Evolutionary conservation across 2,113 vertebrate species (phyloP), one percentile per base, ranked within the genome.

Genomic region (Ranitomeya variabilis): DNA sequence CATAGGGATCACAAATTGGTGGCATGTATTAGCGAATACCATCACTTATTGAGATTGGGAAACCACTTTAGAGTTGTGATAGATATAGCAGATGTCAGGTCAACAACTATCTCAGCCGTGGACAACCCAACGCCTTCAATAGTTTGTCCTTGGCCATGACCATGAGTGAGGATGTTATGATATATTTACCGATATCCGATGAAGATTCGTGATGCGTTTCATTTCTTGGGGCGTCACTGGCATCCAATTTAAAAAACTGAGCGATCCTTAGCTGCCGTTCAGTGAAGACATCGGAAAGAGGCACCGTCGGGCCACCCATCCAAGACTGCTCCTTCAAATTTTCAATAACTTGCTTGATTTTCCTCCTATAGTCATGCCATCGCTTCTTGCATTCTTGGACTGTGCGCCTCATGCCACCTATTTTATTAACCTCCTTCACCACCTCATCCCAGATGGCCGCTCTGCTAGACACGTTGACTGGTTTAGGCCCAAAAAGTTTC

Each of bases 351-450:
- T 55, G 45, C 62, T 71, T 71, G 16, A 85, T 7, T 26, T 73
- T 85, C 51, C 83, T 85, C 16, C 57, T 85, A 52, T 85, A 85
- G 66, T 85, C 83, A 2, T 10, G 0, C 83, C 83, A 85, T 71
- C 16, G 52, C 66, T 73, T 85, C 60, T 73, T 85, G 52, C 83
- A 85, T 69, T 85, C 83, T 11, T 9, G 1, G 6, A 16, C 13
- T 55, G 66, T 85, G 23, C 83, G 83, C 1, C 7, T 31, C 21
- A 54, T 71, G 21, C n/a, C 66, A 54, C 64, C 11, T 26, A 66
- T n/a, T 26, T 16, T 26, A 19, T 85, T 85, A 26, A 85, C 83
- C 26, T 55, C 71, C 12, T 16, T 14, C 15, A 26, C 52, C 4
- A 71, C 64, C 13, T 54, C 8, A 23, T 85, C 37, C 83, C 83